Evolutionary conservation across 92 coral and sea anemone genomes (phyloP).

Genomic region (Porites evermanni): DNA sequence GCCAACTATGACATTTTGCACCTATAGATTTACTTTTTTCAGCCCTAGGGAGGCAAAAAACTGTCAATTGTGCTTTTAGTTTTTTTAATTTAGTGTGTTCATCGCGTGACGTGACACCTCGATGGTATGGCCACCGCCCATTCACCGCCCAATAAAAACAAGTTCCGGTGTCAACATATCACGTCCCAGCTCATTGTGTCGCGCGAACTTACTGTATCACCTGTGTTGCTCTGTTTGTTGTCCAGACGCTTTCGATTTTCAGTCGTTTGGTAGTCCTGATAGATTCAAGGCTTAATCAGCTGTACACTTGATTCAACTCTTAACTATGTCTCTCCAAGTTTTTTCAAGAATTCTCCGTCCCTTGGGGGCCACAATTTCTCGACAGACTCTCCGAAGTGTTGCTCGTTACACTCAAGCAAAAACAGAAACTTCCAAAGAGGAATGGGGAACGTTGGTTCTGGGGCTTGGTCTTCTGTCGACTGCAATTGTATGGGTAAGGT

Average conservation of each 20-base stretch:
- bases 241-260: not conserved
- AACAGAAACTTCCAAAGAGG: conserved; percentile 67
- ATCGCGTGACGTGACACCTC: not conserved
- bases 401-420: conserved; percentile 61
- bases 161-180: not conserved
- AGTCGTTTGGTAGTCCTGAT: not conserved
- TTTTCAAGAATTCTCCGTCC: conserved; percentile 22
- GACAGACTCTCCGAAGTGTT: conserved; percentile 29
- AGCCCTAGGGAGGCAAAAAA: not conserved
- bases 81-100: not conserved
- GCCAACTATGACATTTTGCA: not conserved
- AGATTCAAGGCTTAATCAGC: too few species aligned
- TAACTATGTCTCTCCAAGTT: conserved; percentile 36
- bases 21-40: not conserved
- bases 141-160: conserved; percentile 6
- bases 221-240: not conserved
- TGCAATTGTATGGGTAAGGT: conserved; percentile 57
- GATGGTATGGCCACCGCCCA: too few species aligned
- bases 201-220: not conserved
- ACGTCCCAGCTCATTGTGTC: not conserved
- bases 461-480: conserved; percentile 62
- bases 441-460: conserved; percentile 49
- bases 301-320: not conserved
- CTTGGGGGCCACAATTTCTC: not conserved
- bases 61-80: not conserved